Evolutionary conservation across 2,888 invertebrate species (phyloP), one percentile per base, ranked within the genome.

Genomic region (Melinaea menophilus): DNA sequence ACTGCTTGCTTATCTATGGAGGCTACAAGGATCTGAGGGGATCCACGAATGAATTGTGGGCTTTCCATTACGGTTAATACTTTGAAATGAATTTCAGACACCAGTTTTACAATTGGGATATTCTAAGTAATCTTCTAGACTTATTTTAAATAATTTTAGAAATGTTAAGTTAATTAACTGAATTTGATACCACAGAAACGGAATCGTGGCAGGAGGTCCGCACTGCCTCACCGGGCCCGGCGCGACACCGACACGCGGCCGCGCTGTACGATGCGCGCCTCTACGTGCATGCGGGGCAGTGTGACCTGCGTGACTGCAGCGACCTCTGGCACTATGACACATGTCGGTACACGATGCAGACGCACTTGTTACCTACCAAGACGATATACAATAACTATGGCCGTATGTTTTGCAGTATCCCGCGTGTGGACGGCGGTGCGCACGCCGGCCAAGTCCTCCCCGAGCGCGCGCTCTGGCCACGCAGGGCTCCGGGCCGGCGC

Each of bases 251-350:
- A 74, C 97, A 97, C 90, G 95, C 96, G 0, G 95, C 96, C 2
- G 94, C 96, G 56, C 88, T 96, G 67, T 94, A 95, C 83, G 94
- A 93, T 73, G 93, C 93, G 71, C 92, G 94, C 3, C 95, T 97
- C 92, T 97, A 96, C 94, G 92, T 97, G 77, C 97, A 95, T 85
- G 97, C 96, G 22, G 97, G 97, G 0, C 96, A 95, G 95, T 95
- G 95, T 68, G 96, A 97, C 88, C 92, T 97, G 64, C 93, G 94
- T 71, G 95, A 94, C 73, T 92, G 94, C 74, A 89, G 91, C 63
- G 96, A 96, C 82, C 93, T 96, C 66, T 96, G 96, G 96, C 91
- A 92, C 77, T 96, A 95, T 92, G 95, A 95, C 81, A 94, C 94
- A 67, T 86, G 94, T 94, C 63, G 83, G 85, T 80, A 68, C 9